Evolutionary conservation across 2,888 invertebrate species (phyloP).

Genomic region (Papilio demoleus): DNA sequence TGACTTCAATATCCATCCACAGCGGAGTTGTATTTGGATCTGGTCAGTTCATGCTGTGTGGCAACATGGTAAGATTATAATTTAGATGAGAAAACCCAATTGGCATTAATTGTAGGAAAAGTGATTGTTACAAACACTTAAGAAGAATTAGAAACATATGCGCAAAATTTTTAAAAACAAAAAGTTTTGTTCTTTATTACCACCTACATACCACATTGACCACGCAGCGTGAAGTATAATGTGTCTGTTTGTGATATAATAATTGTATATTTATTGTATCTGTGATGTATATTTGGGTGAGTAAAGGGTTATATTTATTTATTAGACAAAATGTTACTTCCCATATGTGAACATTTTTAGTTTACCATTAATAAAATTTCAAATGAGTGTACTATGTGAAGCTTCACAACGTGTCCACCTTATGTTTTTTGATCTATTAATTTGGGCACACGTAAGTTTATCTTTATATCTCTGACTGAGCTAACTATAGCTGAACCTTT

Average conservation of each 20-base stretch:
- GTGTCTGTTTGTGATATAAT: background rate
- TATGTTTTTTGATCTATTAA: background rate
- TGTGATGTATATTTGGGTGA: background rate
- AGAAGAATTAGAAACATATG: background rate
- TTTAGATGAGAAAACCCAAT: background rate
- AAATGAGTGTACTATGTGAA: background rate
- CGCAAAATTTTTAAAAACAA: background rate
- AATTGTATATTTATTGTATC: background rate
- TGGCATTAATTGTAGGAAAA: background rate
- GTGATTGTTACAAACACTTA: background rate
- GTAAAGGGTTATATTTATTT: background rate
- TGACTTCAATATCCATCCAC: background rate
- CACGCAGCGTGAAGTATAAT: background rate
- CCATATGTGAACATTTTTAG: background rate
- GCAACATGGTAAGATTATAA: background rate
- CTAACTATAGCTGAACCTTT: background rate
- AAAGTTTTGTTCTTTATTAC: background rate
- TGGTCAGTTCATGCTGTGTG: background rate
- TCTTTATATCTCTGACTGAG: background rate
- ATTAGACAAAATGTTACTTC: background rate
- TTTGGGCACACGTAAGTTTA: background rate
- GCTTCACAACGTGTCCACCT: background rate
- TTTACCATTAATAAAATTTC: background rate
- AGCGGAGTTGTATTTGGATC: background rate
- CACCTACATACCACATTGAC: background rate